A percentile compares a stretch with the other conserved stretches of the same genome.
Conservation (phyloP, 2,113 vertebrate genomes). For the Dasyurus viverrinus region DNA sequence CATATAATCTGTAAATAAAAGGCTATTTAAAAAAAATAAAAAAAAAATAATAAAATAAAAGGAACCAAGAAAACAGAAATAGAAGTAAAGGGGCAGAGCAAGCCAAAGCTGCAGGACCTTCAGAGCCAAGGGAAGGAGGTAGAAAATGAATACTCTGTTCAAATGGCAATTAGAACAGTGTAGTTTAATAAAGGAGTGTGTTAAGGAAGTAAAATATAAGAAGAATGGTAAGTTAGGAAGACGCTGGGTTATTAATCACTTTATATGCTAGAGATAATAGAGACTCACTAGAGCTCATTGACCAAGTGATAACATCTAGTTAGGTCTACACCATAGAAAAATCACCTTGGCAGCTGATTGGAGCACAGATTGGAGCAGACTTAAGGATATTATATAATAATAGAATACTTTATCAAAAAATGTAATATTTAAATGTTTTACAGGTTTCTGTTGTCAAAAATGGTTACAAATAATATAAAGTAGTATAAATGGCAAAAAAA, state of each 20-base stretch:
- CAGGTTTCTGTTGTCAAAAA: not conserved
- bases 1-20: too few species aligned
- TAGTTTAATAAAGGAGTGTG: not conserved
- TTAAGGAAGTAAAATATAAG: not conserved
- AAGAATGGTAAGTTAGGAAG: not conserved
- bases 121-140: not conserved
- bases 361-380: not conserved
- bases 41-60: too few species aligned
- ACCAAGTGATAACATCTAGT: not conserved
- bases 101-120: not conserved
- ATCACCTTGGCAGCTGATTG: not conserved
- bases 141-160: not conserved
- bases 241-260: not conserved
- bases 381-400: not conserved
- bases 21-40: too few species aligned
- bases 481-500: not conserved
- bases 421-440: not conserved
- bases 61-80: not conserved
- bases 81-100: not conserved
- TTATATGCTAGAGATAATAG: not conserved
- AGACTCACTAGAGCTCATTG: not conserved
- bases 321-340: not conserved
- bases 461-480: not conserved
- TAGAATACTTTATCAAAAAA: not conserved
- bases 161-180: not conserved